Percentiles rank a stretch among this genome's conserved stretches.
Evolutionary conservation across 1,140 invertebrate species (phyloP).

Genomic region (Limonius californicus): DNA sequence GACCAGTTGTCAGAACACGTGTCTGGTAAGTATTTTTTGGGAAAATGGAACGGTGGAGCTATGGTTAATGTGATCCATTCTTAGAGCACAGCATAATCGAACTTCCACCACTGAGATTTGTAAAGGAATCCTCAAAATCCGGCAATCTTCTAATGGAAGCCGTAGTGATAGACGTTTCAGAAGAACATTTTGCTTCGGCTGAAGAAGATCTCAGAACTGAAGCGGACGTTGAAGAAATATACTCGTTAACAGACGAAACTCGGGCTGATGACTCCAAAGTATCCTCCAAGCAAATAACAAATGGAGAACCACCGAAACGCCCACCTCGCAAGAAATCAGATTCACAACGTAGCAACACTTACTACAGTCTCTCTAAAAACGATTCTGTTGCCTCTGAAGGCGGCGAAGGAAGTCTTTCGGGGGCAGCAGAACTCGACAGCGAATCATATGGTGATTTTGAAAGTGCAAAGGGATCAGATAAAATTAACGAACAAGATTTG

Average conservation of each 20-base stretch:
- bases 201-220: slow-evolving; percentile 80
- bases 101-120: slow-evolving; percentile 81
- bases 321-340: slow-evolving; percentile 52
- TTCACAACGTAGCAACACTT: slow-evolving; percentile 52
- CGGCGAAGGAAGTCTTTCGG: slow-evolving; percentile 48
- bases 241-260: slow-evolving; percentile 65
- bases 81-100: slow-evolving; percentile 79
- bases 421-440: slow-evolving; percentile 45
- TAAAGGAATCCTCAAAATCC: slow-evolving; percentile 82
- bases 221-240: slow-evolving; percentile 80
- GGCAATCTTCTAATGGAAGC: slow-evolving; percentile 86
- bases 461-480: slow-evolving; percentile 56
- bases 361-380: slow-evolving; percentile 44
- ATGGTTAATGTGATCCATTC: slow-evolving; percentile 23
- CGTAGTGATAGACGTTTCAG: slow-evolving; percentile 85
- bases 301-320: slow-evolving; percentile 46
- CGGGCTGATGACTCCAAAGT: slow-evolving; percentile 47
- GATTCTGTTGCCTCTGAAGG: slow-evolving; percentile 43
- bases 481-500: slow-evolving; percentile 41
- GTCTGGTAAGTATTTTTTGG: slow-evolving; percentile 55
- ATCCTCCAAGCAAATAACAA: slow-evolving; percentile 23
- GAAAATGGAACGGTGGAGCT: not conserved
- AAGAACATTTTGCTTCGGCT: slow-evolving; percentile 70
- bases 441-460: slow-evolving; percentile 53
- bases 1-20: slow-evolving; percentile 87